Percentiles rank a stretch among this genome's conserved stretches.
Evolutionary conservation across 2,113 vertebrate genomes (phyloP).

Genomic region (Corydoras sp.): DNA sequence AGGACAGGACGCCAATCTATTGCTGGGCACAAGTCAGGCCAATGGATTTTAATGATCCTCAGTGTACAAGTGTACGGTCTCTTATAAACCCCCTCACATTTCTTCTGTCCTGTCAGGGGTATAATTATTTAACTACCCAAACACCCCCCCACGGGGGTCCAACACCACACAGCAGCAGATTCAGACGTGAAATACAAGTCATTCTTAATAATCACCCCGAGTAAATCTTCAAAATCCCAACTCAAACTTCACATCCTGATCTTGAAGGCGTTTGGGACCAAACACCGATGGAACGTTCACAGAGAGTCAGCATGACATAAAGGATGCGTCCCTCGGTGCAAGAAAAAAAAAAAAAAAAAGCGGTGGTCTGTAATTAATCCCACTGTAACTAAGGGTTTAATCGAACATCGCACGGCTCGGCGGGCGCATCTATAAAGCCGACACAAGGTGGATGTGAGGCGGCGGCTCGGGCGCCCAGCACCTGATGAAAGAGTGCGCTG

Average conservation of each 20-base stretch:
- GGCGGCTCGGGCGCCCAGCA: constrained; percentile 7
- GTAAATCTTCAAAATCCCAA: constrained; percentile 6
- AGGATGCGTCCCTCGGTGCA: too few species aligned
- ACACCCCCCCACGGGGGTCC: too few species aligned
- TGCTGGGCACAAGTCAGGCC: too few species aligned
- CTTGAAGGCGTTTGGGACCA: background rate
- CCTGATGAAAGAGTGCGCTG: constrained; percentile 1
- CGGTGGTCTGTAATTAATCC: background rate
- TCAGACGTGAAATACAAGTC: background rate
- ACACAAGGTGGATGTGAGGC: background rate
- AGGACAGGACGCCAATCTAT: too few species aligned
- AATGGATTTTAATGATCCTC: too few species aligned
- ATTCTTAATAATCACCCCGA: background rate
- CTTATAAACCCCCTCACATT: too few species aligned
- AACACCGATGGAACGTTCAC: background rate
- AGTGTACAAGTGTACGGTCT: too few species aligned
- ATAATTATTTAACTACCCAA: constrained; percentile 3
- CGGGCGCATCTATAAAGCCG: background rate
- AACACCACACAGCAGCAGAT: background rate
- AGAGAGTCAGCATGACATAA: background rate
- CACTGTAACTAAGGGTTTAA: background rate
- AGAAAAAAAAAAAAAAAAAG: background rate
- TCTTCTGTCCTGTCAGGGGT: background rate
- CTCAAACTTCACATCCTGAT: background rate
- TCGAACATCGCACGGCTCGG: background rate